phyloP scores from a whole-genome alignment of 2,797 vertebrate genomes.

The Xerus rutilus region DNA sequence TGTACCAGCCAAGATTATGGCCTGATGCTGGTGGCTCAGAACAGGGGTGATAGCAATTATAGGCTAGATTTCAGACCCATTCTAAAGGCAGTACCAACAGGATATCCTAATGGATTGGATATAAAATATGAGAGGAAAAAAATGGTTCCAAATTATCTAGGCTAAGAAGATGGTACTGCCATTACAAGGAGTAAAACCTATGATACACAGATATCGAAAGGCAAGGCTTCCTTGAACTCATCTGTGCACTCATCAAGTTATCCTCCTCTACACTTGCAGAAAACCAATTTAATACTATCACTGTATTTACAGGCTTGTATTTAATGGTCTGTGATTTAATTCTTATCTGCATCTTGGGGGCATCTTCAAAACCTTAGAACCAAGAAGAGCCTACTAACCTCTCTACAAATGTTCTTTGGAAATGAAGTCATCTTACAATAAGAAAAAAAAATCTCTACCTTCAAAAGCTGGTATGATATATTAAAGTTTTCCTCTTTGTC shows the following conservation, averaged over 20 bases:
- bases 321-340: conserved; percentile 26
- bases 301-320: not conserved
- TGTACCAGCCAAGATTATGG: not conserved
- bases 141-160: not conserved
- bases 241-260: conserved; percentile 1
- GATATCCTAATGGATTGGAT: not conserved
- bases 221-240: not conserved
- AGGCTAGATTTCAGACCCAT: conserved; percentile 17
- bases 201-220: not conserved
- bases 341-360: not conserved
- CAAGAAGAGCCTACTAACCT: not conserved
- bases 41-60: not conserved
- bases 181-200: not conserved
- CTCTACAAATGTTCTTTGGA: conserved; percentile 1
- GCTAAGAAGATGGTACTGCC: not conserved
- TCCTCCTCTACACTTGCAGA: not conserved
- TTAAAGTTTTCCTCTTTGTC: not conserved
- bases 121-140: not conserved
- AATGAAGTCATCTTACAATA: conserved; percentile 48
- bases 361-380: conserved; percentile 16
- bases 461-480: not conserved
- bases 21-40: not conserved
- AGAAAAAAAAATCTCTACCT: conserved; percentile 14
- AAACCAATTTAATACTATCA: conserved; percentile 57
- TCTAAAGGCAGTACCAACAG: not conserved